Conservation (phyloP, 2,888 invertebrate species). For the Stegana nigrithorax region DNA sequence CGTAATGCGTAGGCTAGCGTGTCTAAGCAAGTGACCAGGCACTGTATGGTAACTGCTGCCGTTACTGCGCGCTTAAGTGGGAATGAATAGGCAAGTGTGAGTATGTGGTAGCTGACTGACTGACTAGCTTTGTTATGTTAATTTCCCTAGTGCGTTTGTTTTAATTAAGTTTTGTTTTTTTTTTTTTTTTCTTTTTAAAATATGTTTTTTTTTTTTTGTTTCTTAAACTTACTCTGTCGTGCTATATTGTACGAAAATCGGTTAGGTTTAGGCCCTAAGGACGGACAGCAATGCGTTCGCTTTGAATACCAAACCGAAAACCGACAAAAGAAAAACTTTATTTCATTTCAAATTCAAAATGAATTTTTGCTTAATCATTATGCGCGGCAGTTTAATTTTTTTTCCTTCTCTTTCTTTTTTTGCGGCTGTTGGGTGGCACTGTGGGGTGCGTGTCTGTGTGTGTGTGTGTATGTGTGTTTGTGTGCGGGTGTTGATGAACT, state of each 20-base stretch:
- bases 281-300: background rate
- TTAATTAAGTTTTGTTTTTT: slow-evolving; percentile 49
- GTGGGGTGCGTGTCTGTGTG: background rate
- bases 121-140: slow-evolving; percentile 52
- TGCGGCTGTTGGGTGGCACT: background rate
- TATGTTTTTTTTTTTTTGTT: background rate
- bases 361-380: slow-evolving; percentile 33
- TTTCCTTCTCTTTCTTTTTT: background rate
- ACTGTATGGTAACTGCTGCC: no score
- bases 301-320: background rate
- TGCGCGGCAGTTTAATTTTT: slow-evolving; percentile 24
- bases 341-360: slow-evolving; percentile 13
- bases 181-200: background rate
- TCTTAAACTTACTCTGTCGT: no score
- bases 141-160: slow-evolving; percentile 55
- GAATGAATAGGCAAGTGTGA: no score
- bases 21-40: no score
- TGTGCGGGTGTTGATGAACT: no score
- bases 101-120: slow-evolving; percentile 27
- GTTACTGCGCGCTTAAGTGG: no score
- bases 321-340: background rate
- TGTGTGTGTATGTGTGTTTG: no score
- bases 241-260: slow-evolving; percentile 10
- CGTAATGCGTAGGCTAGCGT: no score
- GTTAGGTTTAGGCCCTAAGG: background rate